Percentiles rank a stretch among this genome's conserved stretches.
These are phyloP conservation scores for Lontra canadensis DNA, from an alignment of 2,113 vertebrate species.

Conservation along the genomic window DNA sequence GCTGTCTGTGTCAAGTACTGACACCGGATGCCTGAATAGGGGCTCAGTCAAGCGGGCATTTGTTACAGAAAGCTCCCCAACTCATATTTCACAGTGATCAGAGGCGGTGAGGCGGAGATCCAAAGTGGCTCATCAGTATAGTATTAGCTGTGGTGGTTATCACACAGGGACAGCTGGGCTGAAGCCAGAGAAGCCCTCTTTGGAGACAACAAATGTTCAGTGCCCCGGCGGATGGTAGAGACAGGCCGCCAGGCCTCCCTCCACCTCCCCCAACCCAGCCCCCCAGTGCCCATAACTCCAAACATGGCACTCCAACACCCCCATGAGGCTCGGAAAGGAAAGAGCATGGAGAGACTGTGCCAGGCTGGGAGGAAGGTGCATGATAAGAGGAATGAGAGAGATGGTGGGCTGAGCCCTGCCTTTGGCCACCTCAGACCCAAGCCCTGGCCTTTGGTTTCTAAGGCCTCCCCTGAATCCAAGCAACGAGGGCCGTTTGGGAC, in stretches of 20 bases:
- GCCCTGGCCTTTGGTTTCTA: conserved; percentile 52
- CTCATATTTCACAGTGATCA: conserved; percentile 80
- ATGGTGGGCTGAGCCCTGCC: conserved; percentile 30
- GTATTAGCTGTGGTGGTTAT: conserved; percentile 63
- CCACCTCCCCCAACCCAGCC: too few species aligned
- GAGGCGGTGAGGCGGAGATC: conserved; percentile 44
- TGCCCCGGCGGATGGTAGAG: not conserved
- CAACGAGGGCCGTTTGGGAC: conserved; percentile 59
- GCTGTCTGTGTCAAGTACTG: conserved; percentile 81
- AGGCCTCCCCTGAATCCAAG: conserved; percentile 66
- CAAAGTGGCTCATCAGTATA: conserved; percentile 24
- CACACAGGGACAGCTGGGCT: conserved; percentile 72
- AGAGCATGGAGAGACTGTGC: not conserved
- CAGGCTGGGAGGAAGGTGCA: not conserved
- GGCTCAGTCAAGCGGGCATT: conserved; percentile 76
- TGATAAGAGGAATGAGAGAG: not conserved
- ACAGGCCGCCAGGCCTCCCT: not conserved
- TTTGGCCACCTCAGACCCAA: conserved; percentile 50
- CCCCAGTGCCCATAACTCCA: not conserved
- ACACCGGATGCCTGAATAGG: conserved; percentile 83
- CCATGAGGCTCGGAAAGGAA: not conserved
- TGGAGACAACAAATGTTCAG: conserved; percentile 72
- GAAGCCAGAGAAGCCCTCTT: conserved; percentile 65
- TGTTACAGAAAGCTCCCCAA: conserved; percentile 75
- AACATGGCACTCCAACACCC: conserved; percentile 37